Percentiles rank a stretch among this genome's conserved stretches.
Evolutionary conservation across 1,140 invertebrate genomes (phyloP).

Genomic region (Octopus bimaculoides): DNA sequence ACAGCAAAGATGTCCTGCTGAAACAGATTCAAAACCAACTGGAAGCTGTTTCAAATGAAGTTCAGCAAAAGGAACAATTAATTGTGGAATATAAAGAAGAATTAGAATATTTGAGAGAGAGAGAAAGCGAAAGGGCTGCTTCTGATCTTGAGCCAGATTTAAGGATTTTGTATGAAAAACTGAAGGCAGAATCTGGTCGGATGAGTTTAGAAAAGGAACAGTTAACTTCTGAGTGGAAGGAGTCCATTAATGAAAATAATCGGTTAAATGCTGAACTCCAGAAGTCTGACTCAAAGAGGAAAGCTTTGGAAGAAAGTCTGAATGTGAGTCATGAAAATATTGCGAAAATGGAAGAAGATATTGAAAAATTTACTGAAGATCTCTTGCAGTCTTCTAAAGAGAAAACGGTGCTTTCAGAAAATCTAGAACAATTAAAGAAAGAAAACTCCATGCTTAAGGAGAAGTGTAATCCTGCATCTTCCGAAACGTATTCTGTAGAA

Average conservation of each 20-base stretch:
- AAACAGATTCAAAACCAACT: too few species aligned
- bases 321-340: background rate
- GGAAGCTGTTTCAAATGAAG: too few species aligned
- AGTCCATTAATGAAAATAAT: constrained; percentile 8
- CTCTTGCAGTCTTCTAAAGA: background rate
- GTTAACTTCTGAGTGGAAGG: too few species aligned
- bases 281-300: background rate
- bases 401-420: background rate
- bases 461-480: too few species aligned
- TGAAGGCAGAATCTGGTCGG: constrained; percentile 19
- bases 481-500: too few species aligned
- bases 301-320: background rate
- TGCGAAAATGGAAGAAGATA: background rate
- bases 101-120: too few species aligned
- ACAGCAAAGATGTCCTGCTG: too few species aligned
- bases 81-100: too few species aligned
- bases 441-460: too few species aligned
- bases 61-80: too few species aligned
- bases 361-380: background rate
- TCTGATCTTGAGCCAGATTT: background rate
- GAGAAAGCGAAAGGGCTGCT: too few species aligned
- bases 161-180: constrained; percentile 3
- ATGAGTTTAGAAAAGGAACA: constrained; percentile 22
- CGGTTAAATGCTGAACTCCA: constrained; percentile 13
- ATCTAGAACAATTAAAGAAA: too few species aligned